phyloP scores from a whole-genome alignment of 2,797 vertebrate species.

The Poeciliopsis turneri region DNA sequence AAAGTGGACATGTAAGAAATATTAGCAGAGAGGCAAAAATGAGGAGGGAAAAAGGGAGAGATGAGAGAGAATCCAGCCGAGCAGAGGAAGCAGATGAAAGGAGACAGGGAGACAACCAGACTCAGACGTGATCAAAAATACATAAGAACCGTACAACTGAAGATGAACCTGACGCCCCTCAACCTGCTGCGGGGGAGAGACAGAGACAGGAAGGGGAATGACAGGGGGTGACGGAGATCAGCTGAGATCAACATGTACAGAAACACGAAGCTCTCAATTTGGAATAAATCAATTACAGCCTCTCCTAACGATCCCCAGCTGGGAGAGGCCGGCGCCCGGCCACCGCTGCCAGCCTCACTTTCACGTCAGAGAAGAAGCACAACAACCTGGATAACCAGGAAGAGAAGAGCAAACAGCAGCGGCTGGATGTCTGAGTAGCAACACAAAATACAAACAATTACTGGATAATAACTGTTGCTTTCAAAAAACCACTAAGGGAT shows the following conservation, averaged over 20 bases:
- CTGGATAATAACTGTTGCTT: neutral
- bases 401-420: neutral
- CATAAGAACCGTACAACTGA: conserved; percentile 50
- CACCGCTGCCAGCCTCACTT: neutral
- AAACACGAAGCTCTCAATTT: neutral
- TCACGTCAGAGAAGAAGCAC: neutral
- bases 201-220: neutral
- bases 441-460: no score
- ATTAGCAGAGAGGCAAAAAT: neutral
- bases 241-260: neutral
- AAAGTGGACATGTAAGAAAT: conserved; percentile 13
- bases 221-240: neutral
- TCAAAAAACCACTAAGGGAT: neutral
- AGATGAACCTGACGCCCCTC: conserved; percentile 27
- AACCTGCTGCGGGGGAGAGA: conserved; percentile 21
- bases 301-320: neutral
- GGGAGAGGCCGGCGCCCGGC: neutral
- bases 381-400: neutral
- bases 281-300: neutral
- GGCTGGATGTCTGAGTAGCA: no score
- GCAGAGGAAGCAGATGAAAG: conserved; percentile 50
- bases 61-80: conserved; percentile 48
- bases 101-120: conserved; percentile 47
- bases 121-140: conserved; percentile 64
- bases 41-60: conserved; percentile 31